phyloP scores from a whole-genome alignment of 2,797 vertebrate species.

The Erethizon dorsatum region DNA sequence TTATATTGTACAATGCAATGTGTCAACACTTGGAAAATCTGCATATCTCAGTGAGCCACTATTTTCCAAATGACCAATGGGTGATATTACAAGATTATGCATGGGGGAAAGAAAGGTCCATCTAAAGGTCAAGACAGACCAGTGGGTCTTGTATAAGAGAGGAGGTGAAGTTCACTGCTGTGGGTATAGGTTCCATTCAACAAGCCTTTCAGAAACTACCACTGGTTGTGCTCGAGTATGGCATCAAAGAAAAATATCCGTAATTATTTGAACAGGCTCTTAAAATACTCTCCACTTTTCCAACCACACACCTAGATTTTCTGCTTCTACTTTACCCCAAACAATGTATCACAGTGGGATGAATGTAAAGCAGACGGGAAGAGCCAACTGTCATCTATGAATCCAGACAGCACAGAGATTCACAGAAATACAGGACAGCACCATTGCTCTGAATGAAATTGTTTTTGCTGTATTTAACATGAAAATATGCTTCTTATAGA shows the following conservation, averaged over 20 bases:
- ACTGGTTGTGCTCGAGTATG: not conserved
- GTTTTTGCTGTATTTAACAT: constrained; percentile 1
- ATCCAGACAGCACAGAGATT: not conserved
- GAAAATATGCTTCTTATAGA: not conserved
- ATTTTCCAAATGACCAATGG: not conserved
- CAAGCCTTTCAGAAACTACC: not conserved
- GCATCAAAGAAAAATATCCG: not conserved
- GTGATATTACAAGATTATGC: not conserved
- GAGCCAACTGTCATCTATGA: not conserved
- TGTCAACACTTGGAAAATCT: not conserved
- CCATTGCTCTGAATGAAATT: not conserved
- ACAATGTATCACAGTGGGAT: not conserved
- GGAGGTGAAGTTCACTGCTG: rapidly evolving
- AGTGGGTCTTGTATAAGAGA: not conserved
- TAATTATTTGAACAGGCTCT: not conserved
- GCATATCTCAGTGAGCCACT: not conserved
- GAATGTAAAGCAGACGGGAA: not conserved
- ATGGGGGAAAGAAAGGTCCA: not conserved
- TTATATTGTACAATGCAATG: rapidly evolving
- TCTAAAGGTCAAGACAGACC: not conserved
- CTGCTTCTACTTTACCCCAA: not conserved
- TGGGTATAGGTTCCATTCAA: rapidly evolving
- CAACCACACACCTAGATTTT: not conserved
- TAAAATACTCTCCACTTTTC: not conserved
- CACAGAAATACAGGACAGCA: not conserved